These are phyloP conservation scores for Ariolimax columbianus DNA, from an alignment of 2,888 invertebrate species.

Conservation along the genomic window DNA sequence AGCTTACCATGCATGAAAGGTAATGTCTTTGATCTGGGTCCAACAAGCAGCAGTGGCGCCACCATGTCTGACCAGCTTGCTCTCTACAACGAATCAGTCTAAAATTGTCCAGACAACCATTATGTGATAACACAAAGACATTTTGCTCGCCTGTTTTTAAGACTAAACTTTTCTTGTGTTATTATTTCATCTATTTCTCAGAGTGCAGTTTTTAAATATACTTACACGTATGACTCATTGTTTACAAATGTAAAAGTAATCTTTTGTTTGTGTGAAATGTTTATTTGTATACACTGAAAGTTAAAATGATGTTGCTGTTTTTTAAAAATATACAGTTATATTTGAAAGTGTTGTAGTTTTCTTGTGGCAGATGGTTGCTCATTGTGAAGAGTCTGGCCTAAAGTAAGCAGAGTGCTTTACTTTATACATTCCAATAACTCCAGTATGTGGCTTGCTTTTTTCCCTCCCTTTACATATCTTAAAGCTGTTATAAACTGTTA, in stretches of 20 bases:
- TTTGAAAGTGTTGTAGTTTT: background rate
- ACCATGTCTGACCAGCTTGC: constrained; percentile 51
- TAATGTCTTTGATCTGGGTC: constrained; percentile 39
- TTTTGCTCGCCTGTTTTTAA: background rate
- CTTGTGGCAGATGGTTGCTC: background rate
- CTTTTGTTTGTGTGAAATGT: background rate
- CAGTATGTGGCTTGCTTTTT: background rate
- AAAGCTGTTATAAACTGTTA: background rate
- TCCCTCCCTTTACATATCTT: background rate
- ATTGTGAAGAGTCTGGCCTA: background rate
- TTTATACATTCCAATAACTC: constrained; percentile 28
- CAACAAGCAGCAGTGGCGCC: constrained; percentile 47
- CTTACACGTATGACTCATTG: background rate
- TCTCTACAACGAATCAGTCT: constrained; percentile 52
- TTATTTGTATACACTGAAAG: background rate
- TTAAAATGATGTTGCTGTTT: background rate
- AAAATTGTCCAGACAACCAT: background rate
- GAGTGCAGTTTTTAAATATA: background rate
- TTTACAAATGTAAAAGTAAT: background rate
- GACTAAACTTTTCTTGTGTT: background rate
- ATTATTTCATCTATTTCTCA: background rate
- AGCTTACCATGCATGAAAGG: constrained; percentile 44
- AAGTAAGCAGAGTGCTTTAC: constrained; percentile 14
- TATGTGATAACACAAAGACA: constrained; percentile 18
- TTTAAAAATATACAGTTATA: background rate